Percentiles rank a stretch among this genome's conserved stretches.
Conservation (phyloP, 2,888 invertebrate genomes). For the Thumatha senex region DNA sequence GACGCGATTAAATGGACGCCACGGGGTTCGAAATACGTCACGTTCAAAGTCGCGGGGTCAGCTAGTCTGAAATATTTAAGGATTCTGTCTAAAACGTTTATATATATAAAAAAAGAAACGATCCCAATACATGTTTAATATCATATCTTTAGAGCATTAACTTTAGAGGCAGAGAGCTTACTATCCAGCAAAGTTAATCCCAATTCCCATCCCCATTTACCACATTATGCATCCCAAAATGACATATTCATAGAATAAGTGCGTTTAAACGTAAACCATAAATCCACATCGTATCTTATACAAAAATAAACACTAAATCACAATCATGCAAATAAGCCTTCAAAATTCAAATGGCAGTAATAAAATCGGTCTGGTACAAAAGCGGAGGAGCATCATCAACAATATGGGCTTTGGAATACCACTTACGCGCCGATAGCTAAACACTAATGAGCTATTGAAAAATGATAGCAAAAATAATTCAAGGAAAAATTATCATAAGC, state of each 20-base stretch:
- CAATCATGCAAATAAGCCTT: constrained; percentile 80
- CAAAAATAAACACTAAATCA: constrained; percentile 73
- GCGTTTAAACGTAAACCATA: constrained; percentile 61
- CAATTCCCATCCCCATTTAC: constrained; percentile 16
- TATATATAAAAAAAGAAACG: too few species aligned
- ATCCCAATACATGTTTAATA: not conserved
- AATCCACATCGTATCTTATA: constrained; percentile 52
- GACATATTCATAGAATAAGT: constrained; percentile 49
- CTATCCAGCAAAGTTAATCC: not conserved
- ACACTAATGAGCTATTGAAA: constrained; percentile 82
- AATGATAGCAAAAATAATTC: constrained; percentile 82
- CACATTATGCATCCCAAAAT: constrained; percentile 41
- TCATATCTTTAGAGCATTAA: not conserved
- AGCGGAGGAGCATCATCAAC: constrained; percentile 57
- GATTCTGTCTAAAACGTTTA: too few species aligned
- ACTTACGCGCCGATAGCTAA: constrained; percentile 71
- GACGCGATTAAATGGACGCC: too few species aligned
- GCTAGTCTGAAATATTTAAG: too few species aligned
- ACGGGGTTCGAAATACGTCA: too few species aligned
- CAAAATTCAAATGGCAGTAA: constrained; percentile 76
- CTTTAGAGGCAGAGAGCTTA: not conserved
- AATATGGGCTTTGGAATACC: constrained; percentile 56
- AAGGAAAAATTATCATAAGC: constrained; percentile 73
- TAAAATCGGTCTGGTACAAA: constrained; percentile 78
- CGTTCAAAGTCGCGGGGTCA: too few species aligned